Evolutionary conservation across 2,797 vertebrate species (phyloP), one percentile per base, ranked within the genome.

Genomic region (Sebastes trivittatus): DNA sequence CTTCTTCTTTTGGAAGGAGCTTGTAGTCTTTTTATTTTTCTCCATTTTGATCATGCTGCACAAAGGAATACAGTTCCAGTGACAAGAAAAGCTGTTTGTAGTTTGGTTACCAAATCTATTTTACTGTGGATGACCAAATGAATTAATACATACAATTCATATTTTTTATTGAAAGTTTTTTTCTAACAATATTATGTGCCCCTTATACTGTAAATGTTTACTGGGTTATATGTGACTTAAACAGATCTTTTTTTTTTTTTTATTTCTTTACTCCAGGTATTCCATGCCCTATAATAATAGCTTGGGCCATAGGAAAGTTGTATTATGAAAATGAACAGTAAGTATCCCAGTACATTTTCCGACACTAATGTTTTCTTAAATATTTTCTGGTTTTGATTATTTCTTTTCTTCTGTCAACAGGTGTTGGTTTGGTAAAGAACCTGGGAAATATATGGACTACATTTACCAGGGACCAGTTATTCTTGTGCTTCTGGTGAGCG

Each of bases 351-450:
- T 56, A 18, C 2, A 3, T 62, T 32, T 49, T 32, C 8, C 20
- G 1, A 11, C 42, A 14, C 14, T 27, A 6, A 29, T 20, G 4
- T 67, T 38, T 32, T 62, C 4, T 22, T n/a, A 2, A 46, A 3
- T 10, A 29, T 66, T 36, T 2, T 5, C 3, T 4, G 3, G 0
- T 29, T 3, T 25, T 72, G 16, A 82, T 75, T 68, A 5, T 72
- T 49, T 81, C 1, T 61, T 80, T 42, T 61, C 38, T 23, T 58
- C n/a, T 82, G 56, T 89, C 61, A 63, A 75, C 93, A 99, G 98
- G 86, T 99, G 98, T 93, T 99, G 98, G 98, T 99, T 99, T 94
- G 98, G 98, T 81, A 98, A 98, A 93, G 97, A 98, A 70, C 97
- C 98, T 1, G 98, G 98, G 0, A 98, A 99, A 90, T 97, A 98